Conservation (phyloP, 2,888 invertebrate species). For the Pollenia labialis region DNA sequence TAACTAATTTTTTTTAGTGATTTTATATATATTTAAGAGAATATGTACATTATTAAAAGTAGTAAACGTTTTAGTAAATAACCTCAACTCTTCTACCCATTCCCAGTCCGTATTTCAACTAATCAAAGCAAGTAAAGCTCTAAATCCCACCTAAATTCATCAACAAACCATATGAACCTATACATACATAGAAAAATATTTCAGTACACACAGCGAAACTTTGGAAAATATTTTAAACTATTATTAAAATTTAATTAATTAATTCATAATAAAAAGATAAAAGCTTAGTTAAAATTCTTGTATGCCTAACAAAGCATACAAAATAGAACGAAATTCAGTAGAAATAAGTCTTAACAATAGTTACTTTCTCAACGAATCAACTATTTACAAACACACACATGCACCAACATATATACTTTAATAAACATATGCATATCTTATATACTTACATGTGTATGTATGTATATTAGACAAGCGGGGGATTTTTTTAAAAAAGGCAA, state of each 20-base stretch:
- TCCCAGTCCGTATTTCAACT: background rate
- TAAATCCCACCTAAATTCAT: conserved; percentile 75
- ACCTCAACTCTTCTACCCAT: background rate
- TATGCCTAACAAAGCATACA: conserved; percentile 32
- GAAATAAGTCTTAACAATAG: conserved; percentile 68
- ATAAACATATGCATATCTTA: background rate
- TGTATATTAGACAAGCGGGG: too few species aligned
- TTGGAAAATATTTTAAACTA: conserved; percentile 40
- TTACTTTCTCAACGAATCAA: conserved; percentile 74
- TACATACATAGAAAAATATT: conserved; percentile 17
- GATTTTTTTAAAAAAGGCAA: too few species aligned
- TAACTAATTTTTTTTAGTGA: conserved; percentile 75
- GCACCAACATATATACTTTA: conserved; percentile 14
- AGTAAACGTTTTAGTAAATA: conserved; percentile 41
- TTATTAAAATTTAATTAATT: conserved; percentile 1
- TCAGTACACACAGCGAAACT: conserved; percentile 58
- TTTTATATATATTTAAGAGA: conserved; percentile 27
- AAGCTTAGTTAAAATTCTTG: conserved; percentile 42
- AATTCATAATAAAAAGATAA: background rate
- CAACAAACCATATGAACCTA: conserved; percentile 33
- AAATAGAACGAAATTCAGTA: conserved; percentile 57
- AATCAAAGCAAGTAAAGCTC: conserved; percentile 65
- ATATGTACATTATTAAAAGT: conserved; percentile 61
- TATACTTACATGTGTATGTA: background rate
- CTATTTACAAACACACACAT: conserved; percentile 26